phyloP scores from a whole-genome alignment of 2,888 invertebrate genomes.

The Agapetus fuscipes region DNA sequence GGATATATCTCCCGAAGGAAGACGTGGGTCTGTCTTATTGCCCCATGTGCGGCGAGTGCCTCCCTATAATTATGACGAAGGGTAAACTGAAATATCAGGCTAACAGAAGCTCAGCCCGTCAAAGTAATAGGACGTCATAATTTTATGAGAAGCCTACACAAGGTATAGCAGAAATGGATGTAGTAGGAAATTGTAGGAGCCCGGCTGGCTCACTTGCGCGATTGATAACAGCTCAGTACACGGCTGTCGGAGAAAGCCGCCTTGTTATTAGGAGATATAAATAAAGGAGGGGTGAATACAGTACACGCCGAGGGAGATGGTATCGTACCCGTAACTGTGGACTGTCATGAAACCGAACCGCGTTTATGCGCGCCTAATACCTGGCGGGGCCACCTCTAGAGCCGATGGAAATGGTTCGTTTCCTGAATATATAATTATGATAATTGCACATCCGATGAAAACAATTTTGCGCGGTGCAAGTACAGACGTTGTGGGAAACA shows the following conservation, averaged over 20 bases:
- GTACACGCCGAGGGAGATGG: too few relatives aligned
- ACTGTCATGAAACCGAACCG: conserved; percentile 11
- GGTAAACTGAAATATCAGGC: too few relatives aligned
- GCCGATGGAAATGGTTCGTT: background rate
- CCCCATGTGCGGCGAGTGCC: too few relatives aligned
- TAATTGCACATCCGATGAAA: conserved; percentile 10
- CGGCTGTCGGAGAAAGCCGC: conserved; percentile 1
- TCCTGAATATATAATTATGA: conserved; percentile 14
- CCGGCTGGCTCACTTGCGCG: background rate
- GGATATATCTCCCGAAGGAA: too few relatives aligned
- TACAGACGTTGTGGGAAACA: background rate
- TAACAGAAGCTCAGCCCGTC: too few relatives aligned
- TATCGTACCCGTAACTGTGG: conserved; percentile 15
- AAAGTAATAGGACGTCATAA: too few relatives aligned
- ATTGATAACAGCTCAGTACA: conserved; percentile 5
- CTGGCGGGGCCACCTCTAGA: background rate
- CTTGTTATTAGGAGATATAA: conserved; percentile 17
- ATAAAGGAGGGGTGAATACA: conserved; percentile 10
- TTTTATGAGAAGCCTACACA: too few relatives aligned
- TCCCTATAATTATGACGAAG: too few relatives aligned
- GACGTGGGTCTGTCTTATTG: too few relatives aligned
- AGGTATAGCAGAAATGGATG: too few relatives aligned
- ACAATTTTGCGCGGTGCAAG: conserved; percentile 6
- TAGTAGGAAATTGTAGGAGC: background rate
- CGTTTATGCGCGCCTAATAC: background rate